phyloP scores from a whole-genome alignment of 2,888 invertebrate genomes.

The Diadromus collaris region DNA sequence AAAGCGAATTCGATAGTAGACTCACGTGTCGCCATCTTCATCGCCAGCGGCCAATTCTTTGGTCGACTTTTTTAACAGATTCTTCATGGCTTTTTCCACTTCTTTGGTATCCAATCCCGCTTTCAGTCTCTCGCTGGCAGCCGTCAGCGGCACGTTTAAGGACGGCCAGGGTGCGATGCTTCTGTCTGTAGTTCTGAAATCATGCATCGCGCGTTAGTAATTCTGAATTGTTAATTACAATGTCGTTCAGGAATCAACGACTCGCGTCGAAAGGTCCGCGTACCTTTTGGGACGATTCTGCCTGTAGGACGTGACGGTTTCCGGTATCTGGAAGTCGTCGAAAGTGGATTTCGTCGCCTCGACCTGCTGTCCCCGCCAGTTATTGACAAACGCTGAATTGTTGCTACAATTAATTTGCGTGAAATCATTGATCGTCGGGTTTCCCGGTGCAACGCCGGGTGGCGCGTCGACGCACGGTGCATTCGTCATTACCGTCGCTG shows the following conservation, averaged over 20 bases:
- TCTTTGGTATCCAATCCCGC: constrained; percentile 67
- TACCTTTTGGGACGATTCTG: constrained; percentile 59
- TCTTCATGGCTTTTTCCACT: constrained; percentile 72
- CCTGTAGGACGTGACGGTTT: constrained; percentile 65
- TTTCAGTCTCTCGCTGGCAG: constrained; percentile 70
- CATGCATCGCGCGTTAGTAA: constrained; percentile 3
- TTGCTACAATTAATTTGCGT: constrained; percentile 19
- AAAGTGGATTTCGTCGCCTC: constrained; percentile 33
- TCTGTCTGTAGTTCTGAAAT: constrained; percentile 52
- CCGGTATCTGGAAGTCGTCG: constrained; percentile 68
- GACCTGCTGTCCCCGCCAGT: constrained; percentile 8
- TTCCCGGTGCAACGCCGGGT: not conserved
- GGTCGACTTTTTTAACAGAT: constrained; percentile 67
- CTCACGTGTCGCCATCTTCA: constrained; percentile 76
- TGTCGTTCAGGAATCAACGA: not conserved
- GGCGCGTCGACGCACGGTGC: constrained; percentile 17
- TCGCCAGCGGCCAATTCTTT: constrained; percentile 68
- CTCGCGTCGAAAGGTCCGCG: not conserved
- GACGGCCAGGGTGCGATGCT: constrained; percentile 69
- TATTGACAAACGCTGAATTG: constrained; percentile 23
- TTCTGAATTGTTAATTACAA: not conserved
- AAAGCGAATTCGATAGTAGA: constrained; percentile 24
- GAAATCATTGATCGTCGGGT: constrained; percentile 31
- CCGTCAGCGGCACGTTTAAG: constrained; percentile 70
- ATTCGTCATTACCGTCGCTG: constrained; percentile 6